Percentiles rank a stretch among this genome's conserved stretches.
phyloP scores from a whole-genome alignment of 2,113 vertebrate species.

The Neotragus moschatus region DNA sequence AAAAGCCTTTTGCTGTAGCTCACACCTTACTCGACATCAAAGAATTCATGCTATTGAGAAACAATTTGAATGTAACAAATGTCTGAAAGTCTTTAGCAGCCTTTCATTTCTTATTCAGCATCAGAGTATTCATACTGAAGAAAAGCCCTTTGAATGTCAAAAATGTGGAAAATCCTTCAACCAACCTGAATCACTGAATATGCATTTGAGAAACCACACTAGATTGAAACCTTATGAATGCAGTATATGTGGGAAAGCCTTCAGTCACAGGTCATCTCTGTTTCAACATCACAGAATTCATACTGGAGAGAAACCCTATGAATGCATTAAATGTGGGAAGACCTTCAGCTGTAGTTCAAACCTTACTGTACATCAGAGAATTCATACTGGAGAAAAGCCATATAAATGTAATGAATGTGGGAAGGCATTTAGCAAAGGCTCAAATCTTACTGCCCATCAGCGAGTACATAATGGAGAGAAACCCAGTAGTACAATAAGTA shows the following conservation, averaged over 20 bases:
- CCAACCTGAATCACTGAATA: constrained; percentile 60
- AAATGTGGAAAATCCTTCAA: constrained; percentile 65
- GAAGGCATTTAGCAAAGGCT: constrained; percentile 82
- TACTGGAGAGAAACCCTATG: constrained; percentile 65
- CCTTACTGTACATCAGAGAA: constrained; percentile 81
- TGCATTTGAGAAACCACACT: constrained; percentile 63
- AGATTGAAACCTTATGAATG: constrained; percentile 58
- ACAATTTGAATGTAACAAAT: constrained; percentile 52
- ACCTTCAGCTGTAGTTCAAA: constrained; percentile 78
- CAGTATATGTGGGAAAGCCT: constrained; percentile 61
- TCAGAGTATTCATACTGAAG: constrained; percentile 65
- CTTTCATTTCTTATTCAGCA: constrained; percentile 57
- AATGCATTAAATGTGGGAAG: constrained; percentile 67
- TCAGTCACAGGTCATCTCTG: constrained; percentile 61
- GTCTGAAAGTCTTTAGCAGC: constrained; percentile 61
- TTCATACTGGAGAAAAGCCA: constrained; percentile 83
- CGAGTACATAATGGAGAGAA: constrained; percentile 71
- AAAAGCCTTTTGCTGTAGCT: constrained; percentile 58
- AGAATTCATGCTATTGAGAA: constrained; percentile 51
- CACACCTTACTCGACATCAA: constrained; percentile 59
- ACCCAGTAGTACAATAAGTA: constrained; percentile 24
- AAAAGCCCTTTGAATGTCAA: constrained; percentile 61
- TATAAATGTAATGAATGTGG: constrained; percentile 82
- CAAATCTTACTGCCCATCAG: constrained; percentile 80
- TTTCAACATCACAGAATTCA: constrained; percentile 65